Evolutionary conservation across 2,113 vertebrate species (phyloP), one percentile per base, ranked within the genome.

Genomic region (Gymnobelideus leadbeateri): DNA sequence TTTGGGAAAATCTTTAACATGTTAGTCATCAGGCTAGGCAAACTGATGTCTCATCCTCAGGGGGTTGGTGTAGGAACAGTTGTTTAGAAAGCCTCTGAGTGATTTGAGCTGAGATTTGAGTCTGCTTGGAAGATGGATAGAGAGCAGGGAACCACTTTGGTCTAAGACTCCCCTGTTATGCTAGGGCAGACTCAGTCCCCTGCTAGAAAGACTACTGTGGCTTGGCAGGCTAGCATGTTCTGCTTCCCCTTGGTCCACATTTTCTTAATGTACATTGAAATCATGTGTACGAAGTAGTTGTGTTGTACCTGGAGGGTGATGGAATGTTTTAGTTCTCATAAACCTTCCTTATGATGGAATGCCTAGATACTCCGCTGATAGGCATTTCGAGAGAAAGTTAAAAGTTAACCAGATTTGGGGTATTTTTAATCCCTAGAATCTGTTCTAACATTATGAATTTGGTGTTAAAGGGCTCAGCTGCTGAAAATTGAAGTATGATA

Each of bases 281-380:
- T 92, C 6, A 1, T 89, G 46, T 19, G 90, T 8, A 10, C 37
- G 21, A 4, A n/a, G 46, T 55, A 16, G 89, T 89, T 93, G 49
- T 68, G n/a, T 46, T 94, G 91, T 84, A 26, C 89, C 51, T 10
- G 28, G 77, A 50, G 46, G 89, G 46, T 0, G 89, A 89, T 91
- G 94, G 94, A 95, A 89, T 95, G 51, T 92, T 96, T 96, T 94
- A 68, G 55, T 94, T 96, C 94, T 96, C 96, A 95, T 97, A 96
- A 97, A 94, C 84, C 90, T 96, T 96, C 93, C 97, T 96, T 90
- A 91, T 26, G 97, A 97, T 96, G 97, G 97, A 98, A 97, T 97
- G 95, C 94, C 50, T 89, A 95, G 96, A 97, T 97, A 96, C 51
- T 50, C 89, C 89, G 91, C 94, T 96, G 96, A 96, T 84, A 94